Evolutionary conservation across 2,888 invertebrate genomes (phyloP).

Genomic region (Aelia acuminata): DNA sequence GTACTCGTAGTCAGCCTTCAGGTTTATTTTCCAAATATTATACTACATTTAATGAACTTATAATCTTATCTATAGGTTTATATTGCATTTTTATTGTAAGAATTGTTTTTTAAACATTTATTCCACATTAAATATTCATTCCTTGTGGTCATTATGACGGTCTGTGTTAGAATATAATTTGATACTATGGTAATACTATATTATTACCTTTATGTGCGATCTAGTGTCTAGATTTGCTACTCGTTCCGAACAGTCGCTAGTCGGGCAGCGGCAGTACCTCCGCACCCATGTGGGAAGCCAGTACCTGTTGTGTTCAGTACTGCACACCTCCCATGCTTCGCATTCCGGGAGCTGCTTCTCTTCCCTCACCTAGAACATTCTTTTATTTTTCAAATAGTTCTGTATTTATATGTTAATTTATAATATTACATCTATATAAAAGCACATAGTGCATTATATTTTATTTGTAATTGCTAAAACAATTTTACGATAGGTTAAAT

Average conservation of each 20-base stretch:
- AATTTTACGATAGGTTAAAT: too few species aligned
- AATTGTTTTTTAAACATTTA: too few species aligned
- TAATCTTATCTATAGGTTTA: too few species aligned
- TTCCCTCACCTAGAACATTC: constrained; percentile 59
- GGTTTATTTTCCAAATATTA: too few species aligned
- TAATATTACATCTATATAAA: background rate
- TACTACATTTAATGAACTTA: too few species aligned
- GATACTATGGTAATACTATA: background rate
- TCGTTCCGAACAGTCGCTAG: constrained; percentile 72
- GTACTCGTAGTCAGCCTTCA: too few species aligned
- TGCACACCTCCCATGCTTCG: constrained; percentile 71
- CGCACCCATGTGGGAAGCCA: constrained; percentile 75
- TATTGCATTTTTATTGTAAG: too few species aligned
- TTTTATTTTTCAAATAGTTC: background rate
- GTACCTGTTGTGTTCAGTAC: constrained; percentile 73
- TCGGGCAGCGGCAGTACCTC: constrained; percentile 76
- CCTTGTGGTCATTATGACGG: too few species aligned
- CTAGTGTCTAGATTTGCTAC: constrained; percentile 74
- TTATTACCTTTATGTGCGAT: constrained; percentile 75
- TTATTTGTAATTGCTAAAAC: background rate
- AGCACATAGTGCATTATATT: background rate
- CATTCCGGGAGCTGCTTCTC: constrained; percentile 75
- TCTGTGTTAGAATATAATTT: too few species aligned
- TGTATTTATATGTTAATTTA: background rate
- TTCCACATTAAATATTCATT: too few species aligned